These are phyloP conservation scores for Lasioglossum baleicum DNA, from an alignment of 1,140 invertebrate genomes.

Conservation along the genomic window DNA sequence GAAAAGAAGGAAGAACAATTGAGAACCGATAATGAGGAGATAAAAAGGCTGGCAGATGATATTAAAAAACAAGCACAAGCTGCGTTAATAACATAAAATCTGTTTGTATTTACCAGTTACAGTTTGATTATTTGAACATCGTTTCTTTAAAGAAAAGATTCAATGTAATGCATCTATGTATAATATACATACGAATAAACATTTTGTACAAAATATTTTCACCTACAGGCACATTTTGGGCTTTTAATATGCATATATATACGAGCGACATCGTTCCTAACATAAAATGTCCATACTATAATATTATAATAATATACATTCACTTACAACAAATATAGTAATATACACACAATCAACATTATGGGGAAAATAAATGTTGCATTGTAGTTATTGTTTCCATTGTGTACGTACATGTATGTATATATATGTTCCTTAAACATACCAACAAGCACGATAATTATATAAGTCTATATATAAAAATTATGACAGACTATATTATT, in stretches of 20 bases:
- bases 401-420: conserved; percentile 5
- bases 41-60: conserved; percentile 69
- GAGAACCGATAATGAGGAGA: conserved; percentile 61
- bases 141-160: neutral
- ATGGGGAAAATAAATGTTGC: conserved; percentile 47
- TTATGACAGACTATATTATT: neutral
- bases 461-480: neutral
- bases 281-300: conserved; percentile 2
- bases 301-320: neutral
- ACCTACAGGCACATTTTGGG: neutral
- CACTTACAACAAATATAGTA: neutral
- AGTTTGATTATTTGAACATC: conserved; percentile 2
- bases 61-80: conserved; percentile 73
- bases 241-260: neutral
- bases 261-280: neutral
- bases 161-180: neutral
- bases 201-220: conserved; percentile 15
- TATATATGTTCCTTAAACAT: neutral
- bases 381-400: conserved; percentile 9
- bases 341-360: conserved; percentile 1
- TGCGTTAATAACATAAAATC: conserved; percentile 62
- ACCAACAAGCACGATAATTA: neutral
- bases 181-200: neutral
- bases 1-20: conserved; percentile 58
- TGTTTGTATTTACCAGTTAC: conserved; percentile 16